Evolutionary conservation across 2,888 invertebrate species (phyloP).

Genomic region (Eilema griseolum): DNA sequence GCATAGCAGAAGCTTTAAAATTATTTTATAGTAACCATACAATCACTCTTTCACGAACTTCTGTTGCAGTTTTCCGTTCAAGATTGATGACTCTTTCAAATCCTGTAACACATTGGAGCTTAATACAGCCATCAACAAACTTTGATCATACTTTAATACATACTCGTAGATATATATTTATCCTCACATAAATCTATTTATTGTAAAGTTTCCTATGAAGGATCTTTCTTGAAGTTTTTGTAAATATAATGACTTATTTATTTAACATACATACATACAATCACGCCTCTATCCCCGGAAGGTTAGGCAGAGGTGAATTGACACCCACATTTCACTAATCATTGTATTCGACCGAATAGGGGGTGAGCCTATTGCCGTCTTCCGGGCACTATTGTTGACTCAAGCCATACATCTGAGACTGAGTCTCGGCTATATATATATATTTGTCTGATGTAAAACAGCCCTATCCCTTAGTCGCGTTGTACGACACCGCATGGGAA

Average conservation of each 20-base stretch:
- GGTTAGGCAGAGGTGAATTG: no score
- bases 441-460: no score
- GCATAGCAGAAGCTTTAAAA: neutral
- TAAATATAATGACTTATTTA: neutral
- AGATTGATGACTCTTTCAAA: conserved; percentile 11
- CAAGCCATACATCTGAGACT: no score
- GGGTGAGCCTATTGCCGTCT: no score
- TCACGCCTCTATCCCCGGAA: no score
- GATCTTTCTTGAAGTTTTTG: neutral
- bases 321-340: no score
- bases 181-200: neutral
- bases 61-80: neutral
- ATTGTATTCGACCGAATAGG: no score
- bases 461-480: no score
- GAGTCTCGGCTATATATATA: no score
- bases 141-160: neutral
- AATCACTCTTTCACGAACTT: neutral
- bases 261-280: no score
- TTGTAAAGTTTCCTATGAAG: neutral
- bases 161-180: neutral
- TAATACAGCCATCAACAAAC: conserved; percentile 7
- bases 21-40: neutral
- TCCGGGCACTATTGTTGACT: no score
- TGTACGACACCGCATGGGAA: no score
- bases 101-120: conserved; percentile 1